A percentile compares a stretch with the other conserved stretches of the same genome.
phyloP scores from a whole-genome alignment of 2,888 invertebrate species.

The Oegoconia quadripuncta region DNA sequence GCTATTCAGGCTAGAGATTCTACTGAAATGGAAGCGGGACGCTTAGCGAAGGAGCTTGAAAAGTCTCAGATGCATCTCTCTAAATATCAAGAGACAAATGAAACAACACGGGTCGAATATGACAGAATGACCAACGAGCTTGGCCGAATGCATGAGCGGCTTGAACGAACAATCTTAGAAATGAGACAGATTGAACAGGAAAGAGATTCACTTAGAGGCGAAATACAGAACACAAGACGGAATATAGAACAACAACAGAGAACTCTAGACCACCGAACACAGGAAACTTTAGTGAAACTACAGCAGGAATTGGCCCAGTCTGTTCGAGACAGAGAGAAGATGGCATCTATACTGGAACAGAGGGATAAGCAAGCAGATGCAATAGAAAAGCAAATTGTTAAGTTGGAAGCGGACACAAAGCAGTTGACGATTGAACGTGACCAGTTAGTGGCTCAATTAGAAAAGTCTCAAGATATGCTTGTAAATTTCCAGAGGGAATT shows the following conservation, averaged over 20 bases:
- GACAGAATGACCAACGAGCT: constrained; percentile 91
- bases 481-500: constrained; percentile 96
- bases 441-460: constrained; percentile 92
- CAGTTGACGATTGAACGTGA: constrained; percentile 92
- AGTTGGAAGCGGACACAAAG: constrained; percentile 91
- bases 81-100: constrained; percentile 90
- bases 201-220: constrained; percentile 84
- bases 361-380: constrained; percentile 89
- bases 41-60: constrained; percentile 90
- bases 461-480: constrained; percentile 95
- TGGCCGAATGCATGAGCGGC: constrained; percentile 88
- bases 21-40: constrained; percentile 91
- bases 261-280: constrained; percentile 83
- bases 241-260: constrained; percentile 82
- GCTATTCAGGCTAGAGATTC: constrained; percentile 89
- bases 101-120: constrained; percentile 90
- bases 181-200: constrained; percentile 86
- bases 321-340: constrained; percentile 86
- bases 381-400: constrained; percentile 90
- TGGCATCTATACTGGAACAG: constrained; percentile 87
- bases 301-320: constrained; percentile 87
- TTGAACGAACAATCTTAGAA: constrained; percentile 85
- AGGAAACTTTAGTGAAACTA: constrained; percentile 84
- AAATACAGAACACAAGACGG: constrained; percentile 82
- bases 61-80: constrained; percentile 90